These are phyloP conservation scores for Ceratina australensis DNA, from an alignment of 1,140 invertebrate genomes.

Conservation along the genomic window DNA sequence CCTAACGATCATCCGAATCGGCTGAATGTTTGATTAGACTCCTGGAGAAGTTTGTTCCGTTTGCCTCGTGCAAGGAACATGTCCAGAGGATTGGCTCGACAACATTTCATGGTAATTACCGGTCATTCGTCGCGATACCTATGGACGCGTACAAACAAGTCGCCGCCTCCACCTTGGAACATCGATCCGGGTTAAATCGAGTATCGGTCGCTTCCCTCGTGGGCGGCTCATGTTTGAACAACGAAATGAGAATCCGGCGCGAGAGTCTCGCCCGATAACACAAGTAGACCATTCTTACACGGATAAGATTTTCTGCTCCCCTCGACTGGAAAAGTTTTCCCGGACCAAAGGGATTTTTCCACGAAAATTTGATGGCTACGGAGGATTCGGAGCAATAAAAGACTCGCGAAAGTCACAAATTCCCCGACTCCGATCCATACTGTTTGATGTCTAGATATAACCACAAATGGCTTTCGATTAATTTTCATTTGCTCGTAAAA, in stretches of 20 bases:
- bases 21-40: slow-evolving; percentile 58
- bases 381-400: too few relatives aligned
- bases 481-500: too few relatives aligned
- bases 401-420: too few relatives aligned
- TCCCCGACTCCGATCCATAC: too few relatives aligned
- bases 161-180: neutral
- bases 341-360: neutral
- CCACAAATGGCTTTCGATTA: too few relatives aligned
- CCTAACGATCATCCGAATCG: slow-evolving; percentile 20
- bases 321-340: neutral
- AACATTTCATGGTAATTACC: slow-evolving; percentile 30
- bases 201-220: neutral
- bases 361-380: too few relatives aligned
- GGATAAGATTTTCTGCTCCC: neutral
- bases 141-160: neutral
- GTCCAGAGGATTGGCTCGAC: neutral
- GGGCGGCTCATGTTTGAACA: slow-evolving; percentile 8
- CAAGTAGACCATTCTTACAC: neutral
- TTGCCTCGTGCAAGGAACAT: slow-evolving; percentile 8
- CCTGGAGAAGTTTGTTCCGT: neutral
- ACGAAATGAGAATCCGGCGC: slow-evolving; percentile 15
- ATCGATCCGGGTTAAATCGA: slow-evolving; percentile 4
- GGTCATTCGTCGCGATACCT: slow-evolving; percentile 20
- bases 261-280: neutral
- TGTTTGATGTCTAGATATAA: too few relatives aligned